Evolutionary conservation across 1,140 invertebrate species (phyloP).

Genomic region (Aphidius gifuensis): DNA sequence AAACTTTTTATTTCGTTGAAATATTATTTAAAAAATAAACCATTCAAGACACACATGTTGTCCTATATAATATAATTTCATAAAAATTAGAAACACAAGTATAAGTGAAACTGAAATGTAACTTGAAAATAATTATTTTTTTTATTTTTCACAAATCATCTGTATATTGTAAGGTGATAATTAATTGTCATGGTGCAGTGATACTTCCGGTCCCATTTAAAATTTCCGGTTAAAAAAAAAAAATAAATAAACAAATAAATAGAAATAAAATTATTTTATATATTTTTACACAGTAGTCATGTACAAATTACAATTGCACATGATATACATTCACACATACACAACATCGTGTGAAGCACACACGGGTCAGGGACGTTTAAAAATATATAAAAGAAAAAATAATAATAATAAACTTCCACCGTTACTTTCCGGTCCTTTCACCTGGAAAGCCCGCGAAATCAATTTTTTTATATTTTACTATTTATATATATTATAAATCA

Average conservation of each 20-base stretch:
- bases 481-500: neutral
- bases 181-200: neutral
- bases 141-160: too few species aligned
- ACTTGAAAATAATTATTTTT: too few species aligned
- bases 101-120: too few species aligned
- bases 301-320: too few species aligned
- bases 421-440: slow-evolving; percentile 26
- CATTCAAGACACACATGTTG: too few species aligned
- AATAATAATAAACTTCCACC: slow-evolving; percentile 16
- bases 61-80: too few species aligned
- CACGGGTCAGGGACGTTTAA: slow-evolving; percentile 22
- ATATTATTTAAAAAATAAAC: too few species aligned
- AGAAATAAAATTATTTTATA: slow-evolving; percentile 1
- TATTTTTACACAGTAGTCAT: too few species aligned
- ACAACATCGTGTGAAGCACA: slow-evolving; percentile 17
- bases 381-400: slow-evolving; percentile 14
- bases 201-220: slow-evolving; percentile 19
- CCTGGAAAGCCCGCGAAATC: slow-evolving; percentile 14
- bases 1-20: too few species aligned
- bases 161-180: too few species aligned
- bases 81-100: too few species aligned
- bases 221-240: slow-evolving; percentile 15
- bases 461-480: slow-evolving; percentile 16
- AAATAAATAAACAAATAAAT: slow-evolving; percentile 6
- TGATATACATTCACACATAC: neutral